Percentiles rank a stretch among this genome's conserved stretches.
Evolutionary conservation across 2,888 invertebrate species (phyloP).

Genomic region (Drosophila macrothrix): DNA sequence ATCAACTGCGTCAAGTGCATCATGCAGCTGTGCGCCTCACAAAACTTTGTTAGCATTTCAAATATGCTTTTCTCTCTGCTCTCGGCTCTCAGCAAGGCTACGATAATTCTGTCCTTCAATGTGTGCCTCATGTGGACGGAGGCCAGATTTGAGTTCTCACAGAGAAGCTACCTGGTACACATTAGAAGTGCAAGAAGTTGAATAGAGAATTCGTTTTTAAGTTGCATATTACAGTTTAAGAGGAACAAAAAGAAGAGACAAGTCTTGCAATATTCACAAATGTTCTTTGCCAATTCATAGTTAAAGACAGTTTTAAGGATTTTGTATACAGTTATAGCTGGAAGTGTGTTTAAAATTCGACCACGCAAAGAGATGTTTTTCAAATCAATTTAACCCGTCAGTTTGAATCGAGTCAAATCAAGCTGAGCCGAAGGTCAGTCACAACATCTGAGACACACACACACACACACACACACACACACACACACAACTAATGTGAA

Average conservation of each 20-base stretch:
- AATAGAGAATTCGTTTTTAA: background rate
- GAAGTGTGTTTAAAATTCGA: conserved; percentile 15
- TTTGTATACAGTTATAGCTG: background rate
- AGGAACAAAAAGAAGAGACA: background rate
- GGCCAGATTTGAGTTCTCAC: background rate
- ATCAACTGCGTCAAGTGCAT: conserved; percentile 42
- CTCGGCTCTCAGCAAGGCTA: conserved; percentile 3
- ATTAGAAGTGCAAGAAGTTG: background rate
- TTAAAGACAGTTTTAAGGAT: background rate
- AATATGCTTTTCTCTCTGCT: conserved; percentile 18
- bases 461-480: conserved; percentile 4
- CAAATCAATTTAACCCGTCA: conserved; percentile 13
- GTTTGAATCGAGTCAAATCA: background rate
- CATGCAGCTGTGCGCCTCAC: conserved; percentile 44
- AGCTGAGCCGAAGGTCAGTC: conserved; percentile 40
- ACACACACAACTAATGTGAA: conserved; percentile 11
- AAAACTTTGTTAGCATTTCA: conserved; percentile 19
- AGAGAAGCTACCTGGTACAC: background rate
- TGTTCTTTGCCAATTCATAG: background rate
- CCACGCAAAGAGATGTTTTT: conserved; percentile 23
- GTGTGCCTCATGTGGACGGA: background rate
- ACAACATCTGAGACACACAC: background rate
- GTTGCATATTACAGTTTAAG: background rate
- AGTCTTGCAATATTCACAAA: background rate
- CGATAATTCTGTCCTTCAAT: background rate